Evolutionary conservation across 2,888 invertebrate genomes (phyloP).

Genomic region (Epirrita christyi): DNA sequence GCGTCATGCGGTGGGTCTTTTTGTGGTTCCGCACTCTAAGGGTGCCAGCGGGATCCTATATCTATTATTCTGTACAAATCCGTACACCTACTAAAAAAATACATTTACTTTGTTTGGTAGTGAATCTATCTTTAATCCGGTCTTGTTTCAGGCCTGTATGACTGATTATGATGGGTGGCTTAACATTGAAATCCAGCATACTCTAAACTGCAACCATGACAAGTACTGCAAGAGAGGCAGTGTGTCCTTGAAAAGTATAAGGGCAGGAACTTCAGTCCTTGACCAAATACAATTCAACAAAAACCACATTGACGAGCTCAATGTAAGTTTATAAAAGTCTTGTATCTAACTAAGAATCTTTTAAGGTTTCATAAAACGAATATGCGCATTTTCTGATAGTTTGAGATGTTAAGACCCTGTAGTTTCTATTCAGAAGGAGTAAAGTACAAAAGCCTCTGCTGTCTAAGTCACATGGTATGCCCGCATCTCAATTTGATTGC

Average conservation of each 20-base stretch:
- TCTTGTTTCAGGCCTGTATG: constrained; percentile 69
- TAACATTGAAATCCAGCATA: constrained; percentile 88
- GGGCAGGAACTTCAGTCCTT: constrained; percentile 86
- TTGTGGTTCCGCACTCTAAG: too few species aligned
- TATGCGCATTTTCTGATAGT: too few species aligned
- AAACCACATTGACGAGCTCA: constrained; percentile 83
- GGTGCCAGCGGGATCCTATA: too few species aligned
- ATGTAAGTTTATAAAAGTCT: constrained; percentile 67
- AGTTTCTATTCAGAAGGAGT: too few species aligned
- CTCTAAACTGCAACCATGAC: constrained; percentile 82
- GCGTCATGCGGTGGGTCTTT: constrained; percentile 45
- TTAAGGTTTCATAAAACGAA: too few species aligned
- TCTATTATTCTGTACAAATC: neutral
- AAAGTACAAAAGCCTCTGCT: too few species aligned
- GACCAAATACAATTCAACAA: constrained; percentile 85
- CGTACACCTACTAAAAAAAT: neutral
- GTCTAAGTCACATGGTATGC: too few species aligned
- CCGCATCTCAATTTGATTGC: too few species aligned
- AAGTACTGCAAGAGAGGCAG: constrained; percentile 88
- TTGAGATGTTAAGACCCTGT: too few species aligned
- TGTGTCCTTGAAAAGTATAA: constrained; percentile 88
- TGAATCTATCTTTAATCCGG: neutral
- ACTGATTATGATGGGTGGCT: constrained; percentile 91
- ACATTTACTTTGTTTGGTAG: neutral
- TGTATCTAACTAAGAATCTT: too few species aligned